Evolutionary conservation across 2,888 invertebrate species (phyloP).

Genomic region (Entomobrya multifasciata): DNA sequence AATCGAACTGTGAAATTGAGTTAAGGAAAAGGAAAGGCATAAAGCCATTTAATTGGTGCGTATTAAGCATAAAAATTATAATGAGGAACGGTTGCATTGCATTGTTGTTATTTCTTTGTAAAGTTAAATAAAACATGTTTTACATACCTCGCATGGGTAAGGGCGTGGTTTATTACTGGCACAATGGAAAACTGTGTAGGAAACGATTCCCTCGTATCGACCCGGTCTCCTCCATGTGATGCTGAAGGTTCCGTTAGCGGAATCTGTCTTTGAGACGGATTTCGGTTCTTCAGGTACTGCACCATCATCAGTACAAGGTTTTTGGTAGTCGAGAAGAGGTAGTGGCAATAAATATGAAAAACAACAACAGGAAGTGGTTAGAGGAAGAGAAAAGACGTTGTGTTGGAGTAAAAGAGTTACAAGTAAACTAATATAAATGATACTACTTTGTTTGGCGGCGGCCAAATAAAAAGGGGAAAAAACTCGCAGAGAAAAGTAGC

Average conservation of each 20-base stretch:
- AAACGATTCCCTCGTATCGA: constrained; percentile 80
- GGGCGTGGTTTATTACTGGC: constrained; percentile 84
- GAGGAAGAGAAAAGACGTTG: neutral
- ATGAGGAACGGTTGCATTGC: too few relatives aligned
- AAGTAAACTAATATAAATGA: too few relatives aligned
- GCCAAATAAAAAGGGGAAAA: neutral
- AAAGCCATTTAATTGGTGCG: too few relatives aligned
- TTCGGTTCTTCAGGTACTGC: constrained; percentile 83
- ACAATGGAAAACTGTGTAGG: constrained; percentile 93
- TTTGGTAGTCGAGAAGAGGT: neutral
- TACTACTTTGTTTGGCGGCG: neutral
- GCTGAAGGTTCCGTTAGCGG: constrained; percentile 87
- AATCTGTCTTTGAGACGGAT: constrained; percentile 88
- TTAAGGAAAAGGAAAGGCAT: too few relatives aligned
- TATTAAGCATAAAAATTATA: too few relatives aligned
- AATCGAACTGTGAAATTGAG: too few relatives aligned
- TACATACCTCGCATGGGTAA: constrained; percentile 84
- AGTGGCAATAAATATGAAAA: constrained; percentile 51
- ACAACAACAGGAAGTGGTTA: constrained; percentile 56
- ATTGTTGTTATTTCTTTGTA: too few relatives aligned
- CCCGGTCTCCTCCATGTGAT: constrained; percentile 87
- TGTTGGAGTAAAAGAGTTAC: too few relatives aligned
- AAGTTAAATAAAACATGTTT: neutral
- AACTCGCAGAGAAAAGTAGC: neutral
- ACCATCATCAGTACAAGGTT: constrained; percentile 36